Conservation (phyloP, 2,888 invertebrate genomes). For the Corbicula japonica region DNA sequence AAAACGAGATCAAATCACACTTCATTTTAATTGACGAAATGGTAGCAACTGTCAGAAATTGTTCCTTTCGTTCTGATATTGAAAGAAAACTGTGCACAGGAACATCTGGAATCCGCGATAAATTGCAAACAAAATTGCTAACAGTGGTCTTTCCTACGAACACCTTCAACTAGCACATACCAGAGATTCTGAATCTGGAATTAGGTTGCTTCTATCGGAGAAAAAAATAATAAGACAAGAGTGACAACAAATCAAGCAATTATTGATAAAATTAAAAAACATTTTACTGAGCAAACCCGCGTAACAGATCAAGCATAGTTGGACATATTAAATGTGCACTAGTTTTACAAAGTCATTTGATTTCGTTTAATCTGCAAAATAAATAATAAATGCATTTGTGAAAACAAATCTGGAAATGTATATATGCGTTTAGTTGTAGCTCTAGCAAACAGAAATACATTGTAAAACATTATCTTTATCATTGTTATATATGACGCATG, state of each 20-base stretch:
- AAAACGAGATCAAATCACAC: not conserved
- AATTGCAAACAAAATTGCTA: not conserved
- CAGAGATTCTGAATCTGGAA: not conserved
- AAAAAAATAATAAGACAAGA: not conserved
- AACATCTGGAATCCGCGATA: not conserved
- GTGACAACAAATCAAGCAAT: not conserved
- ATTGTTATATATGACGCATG: too few species aligned
- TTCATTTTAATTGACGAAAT: not conserved
- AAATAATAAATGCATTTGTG: too few species aligned
- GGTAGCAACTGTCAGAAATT: not conserved
- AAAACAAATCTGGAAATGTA: too few species aligned
- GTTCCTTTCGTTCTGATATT: not conserved
- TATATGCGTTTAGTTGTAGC: too few species aligned
- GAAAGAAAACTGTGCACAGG: not conserved
- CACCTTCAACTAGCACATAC: not conserved
- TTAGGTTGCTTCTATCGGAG: not conserved
- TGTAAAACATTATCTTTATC: too few species aligned
- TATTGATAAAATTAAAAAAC: not conserved
- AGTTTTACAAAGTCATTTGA: too few species aligned
- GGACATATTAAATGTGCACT: too few species aligned
- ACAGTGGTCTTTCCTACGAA: not conserved
- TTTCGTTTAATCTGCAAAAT: too few species aligned
- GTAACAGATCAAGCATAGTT: too few species aligned
- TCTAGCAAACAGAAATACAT: too few species aligned
- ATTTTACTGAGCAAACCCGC: too few species aligned